Base-by-base conservation (phyloP, 2,113 vertebrate species). In the Tupaia chinensis region DNA sequence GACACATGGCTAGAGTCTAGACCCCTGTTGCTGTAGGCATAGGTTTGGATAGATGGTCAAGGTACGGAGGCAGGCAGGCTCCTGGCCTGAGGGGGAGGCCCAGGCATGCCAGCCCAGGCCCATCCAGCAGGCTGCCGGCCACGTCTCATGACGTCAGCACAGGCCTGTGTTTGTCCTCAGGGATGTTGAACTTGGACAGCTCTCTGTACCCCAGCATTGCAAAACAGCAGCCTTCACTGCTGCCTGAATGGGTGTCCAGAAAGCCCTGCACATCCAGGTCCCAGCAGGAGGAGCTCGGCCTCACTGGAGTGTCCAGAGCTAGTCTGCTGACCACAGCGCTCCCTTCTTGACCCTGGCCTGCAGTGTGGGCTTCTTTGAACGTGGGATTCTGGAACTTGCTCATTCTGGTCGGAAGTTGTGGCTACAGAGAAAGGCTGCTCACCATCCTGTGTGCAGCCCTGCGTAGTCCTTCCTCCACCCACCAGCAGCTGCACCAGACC, bases 371-470 rank as follows among this genome's bases (percentile, higher is more conserved):
- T 2, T 74, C 77, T 78, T 34, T 15, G 23, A 23, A 11, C 13
- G 3, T 78, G 65, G 20, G n/a, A 56, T 9, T 69, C 54, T 14
- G 34, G 27, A 63, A 54, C 2, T 0, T 22, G 32, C 3, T 1
- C 23, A 17, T 65, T 9, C 53, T 4, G 1, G 27, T 44, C 53
- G 9, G 5, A 34, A 11, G 53, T 68, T 78, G 25, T 5, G 58
- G 19, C 11, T 3, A 0, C 1, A 0, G 34, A 60, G 72, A 73
- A 32, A 9, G 19, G 72, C 17, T 4, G 44, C 32, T 20, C 19
- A 5, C 8, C 8, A 34, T 6, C 70, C 74, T 20, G 16, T 8
- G 1, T 7, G 1, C 53, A 53, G 69, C 44, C 34, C 34, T 2
- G 3, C 17, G 11, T 7, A 22, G 34, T 6, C 2, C 22, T 23